Evolutionary conservation across 2,888 invertebrate species (phyloP).

Genomic region (Tridacna crocea): DNA sequence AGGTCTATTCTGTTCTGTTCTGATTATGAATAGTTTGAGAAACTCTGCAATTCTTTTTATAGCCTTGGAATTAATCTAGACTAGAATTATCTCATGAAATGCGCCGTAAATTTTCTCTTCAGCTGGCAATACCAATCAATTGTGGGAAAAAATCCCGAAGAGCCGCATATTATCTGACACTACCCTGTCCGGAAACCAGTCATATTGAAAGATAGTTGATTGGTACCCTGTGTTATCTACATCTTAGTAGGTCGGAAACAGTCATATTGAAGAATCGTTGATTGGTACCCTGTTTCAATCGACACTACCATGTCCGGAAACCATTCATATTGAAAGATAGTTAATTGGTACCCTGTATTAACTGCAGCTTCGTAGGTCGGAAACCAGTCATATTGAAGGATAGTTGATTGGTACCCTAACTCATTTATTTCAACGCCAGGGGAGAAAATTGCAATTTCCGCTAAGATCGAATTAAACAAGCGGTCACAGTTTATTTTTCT

Average conservation of each 20-base stretch:
- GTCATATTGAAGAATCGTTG: background rate
- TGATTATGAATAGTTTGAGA: too few species aligned
- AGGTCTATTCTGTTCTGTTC: too few species aligned
- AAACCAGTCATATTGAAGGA: conserved; percentile 9
- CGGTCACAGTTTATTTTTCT: background rate
- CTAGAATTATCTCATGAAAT: background rate
- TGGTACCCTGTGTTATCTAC: background rate
- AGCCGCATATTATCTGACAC: background rate
- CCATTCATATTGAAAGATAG: background rate
- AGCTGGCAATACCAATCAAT: background rate
- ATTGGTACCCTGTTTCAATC: background rate
- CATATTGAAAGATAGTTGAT: background rate
- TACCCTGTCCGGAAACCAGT: conserved; percentile 4
- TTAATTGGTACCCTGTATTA: conserved; percentile 15
- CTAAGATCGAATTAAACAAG: background rate
- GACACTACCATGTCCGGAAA: background rate
- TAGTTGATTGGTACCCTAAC: conserved; percentile 14
- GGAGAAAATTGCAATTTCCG: conserved; percentile 42
- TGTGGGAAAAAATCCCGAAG: background rate
- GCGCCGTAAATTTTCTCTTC: conserved; percentile 2
- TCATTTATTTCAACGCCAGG: conserved; percentile 21
- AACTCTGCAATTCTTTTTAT: background rate
- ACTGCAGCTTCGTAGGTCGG: background rate
- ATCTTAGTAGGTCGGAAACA: background rate
- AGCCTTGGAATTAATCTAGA: background rate